Conservation (phyloP, 1,140 invertebrate species). For the Spodoptera frugiperda region DNA sequence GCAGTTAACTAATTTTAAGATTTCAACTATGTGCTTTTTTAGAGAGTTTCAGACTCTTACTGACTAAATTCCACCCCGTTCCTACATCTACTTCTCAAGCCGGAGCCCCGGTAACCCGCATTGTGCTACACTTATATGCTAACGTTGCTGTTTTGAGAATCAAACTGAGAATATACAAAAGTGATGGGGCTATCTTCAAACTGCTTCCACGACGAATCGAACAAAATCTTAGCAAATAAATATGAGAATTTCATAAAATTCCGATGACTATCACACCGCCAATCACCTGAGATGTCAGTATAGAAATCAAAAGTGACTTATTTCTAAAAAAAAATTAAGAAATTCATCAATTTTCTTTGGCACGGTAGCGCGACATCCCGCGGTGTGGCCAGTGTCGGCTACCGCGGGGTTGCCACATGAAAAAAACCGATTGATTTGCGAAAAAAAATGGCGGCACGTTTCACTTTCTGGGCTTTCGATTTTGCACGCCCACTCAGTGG, state of each 20-base stretch:
- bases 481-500: slow-evolving; percentile 68
- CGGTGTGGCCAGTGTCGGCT: slow-evolving; percentile 61
- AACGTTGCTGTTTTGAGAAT: no score
- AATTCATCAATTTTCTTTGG: slow-evolving; percentile 59
- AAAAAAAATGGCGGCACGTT: slow-evolving; percentile 64
- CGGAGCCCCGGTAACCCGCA: no score
- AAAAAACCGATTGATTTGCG: slow-evolving; percentile 68
- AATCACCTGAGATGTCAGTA: not conserved
- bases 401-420: slow-evolving; percentile 58
- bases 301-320: slow-evolving; percentile 4
- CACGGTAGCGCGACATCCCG: slow-evolving; percentile 72
- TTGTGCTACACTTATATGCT: no score
- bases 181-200: no score
- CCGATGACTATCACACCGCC: not conserved
- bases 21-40: no score
- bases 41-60: no score
- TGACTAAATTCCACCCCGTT: no score
- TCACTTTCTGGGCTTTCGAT: slow-evolving; percentile 65
- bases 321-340: slow-evolving; percentile 52
- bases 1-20: no score
- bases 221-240: not conserved
- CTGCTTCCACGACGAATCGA: no score
- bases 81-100: no score
- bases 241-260: not conserved
- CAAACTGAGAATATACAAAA: no score